A percentile compares a stretch with the other conserved stretches of the same genome.
Evolutionary conservation across 1,140 invertebrate species (phyloP).

Genomic region (Helicoverpa armigera): DNA sequence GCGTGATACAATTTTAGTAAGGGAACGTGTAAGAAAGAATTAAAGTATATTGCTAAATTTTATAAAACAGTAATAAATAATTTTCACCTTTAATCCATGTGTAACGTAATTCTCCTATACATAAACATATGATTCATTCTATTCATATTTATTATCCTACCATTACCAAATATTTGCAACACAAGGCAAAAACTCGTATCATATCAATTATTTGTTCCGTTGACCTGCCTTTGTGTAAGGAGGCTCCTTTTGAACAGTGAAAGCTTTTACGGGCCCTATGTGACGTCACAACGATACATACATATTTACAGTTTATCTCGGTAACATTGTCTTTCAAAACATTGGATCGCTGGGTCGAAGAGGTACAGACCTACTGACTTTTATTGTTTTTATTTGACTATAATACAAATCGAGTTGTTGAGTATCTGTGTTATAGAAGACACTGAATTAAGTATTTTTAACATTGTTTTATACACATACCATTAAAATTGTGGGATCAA

Average conservation of each 20-base stretch:
- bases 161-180: no score
- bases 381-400: not conserved
- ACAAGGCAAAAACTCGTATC: no score
- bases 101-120: no score
- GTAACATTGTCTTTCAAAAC: constrained; percentile 4
- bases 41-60: not conserved
- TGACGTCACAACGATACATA: no score
- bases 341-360: not conserved
- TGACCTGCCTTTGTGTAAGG: no score
- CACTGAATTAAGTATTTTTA: not conserved
- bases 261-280: no score
- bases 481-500: no score
- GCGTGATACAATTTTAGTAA: not conserved
- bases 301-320: not conserved
- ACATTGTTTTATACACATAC: not conserved
- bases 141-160: no score
- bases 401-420: not conserved
- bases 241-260: no score
- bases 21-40: not conserved
- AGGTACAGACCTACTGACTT: not conserved
- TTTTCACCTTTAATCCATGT: no score
- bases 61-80: not conserved
- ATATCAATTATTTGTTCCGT: no score
- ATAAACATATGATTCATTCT: no score
- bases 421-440: not conserved